These are phyloP conservation scores for Myotis planiceps DNA, from an alignment of 2,797 vertebrate species.

Conservation along the genomic window DNA sequence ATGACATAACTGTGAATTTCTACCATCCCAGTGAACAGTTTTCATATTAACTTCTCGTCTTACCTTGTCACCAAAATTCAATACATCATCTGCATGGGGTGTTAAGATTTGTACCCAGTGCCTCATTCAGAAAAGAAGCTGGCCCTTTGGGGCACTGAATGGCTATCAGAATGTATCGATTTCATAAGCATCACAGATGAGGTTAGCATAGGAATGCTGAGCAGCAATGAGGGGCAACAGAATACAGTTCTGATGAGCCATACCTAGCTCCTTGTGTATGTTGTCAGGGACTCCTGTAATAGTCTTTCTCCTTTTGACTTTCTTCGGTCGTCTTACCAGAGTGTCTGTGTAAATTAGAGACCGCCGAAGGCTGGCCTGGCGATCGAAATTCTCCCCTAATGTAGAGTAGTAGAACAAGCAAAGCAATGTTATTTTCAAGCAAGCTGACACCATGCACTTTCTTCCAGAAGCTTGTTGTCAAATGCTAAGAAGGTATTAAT, in stretches of 20 bases:
- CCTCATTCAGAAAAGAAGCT: constrained; percentile 49
- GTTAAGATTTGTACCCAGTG: neutral
- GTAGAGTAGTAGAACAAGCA: constrained; percentile 92
- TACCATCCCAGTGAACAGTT: constrained; percentile 12
- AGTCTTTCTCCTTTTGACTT: constrained; percentile 99
- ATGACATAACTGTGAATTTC: neutral
- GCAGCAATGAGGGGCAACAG: constrained; percentile 81
- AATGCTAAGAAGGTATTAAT: constrained; percentile 90
- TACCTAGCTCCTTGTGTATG: constrained; percentile 99
- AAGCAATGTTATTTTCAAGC: constrained; percentile 94
- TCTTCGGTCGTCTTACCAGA: constrained; percentile 98
- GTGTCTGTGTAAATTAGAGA: constrained; percentile 99
- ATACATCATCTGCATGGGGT: neutral
- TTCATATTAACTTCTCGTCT: constrained; percentile 17
- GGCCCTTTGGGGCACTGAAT: constrained; percentile 47
- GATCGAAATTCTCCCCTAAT: constrained; percentile 99
- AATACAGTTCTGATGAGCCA: constrained; percentile 92
- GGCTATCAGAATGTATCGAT: constrained; percentile 88
- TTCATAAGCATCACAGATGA: constrained; percentile 80
- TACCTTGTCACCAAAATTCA: constrained; percentile 55
- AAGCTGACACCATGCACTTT: constrained; percentile 92
- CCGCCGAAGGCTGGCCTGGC: constrained; percentile 98
- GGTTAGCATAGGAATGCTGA: constrained; percentile 80
- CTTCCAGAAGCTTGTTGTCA: constrained; percentile 87
- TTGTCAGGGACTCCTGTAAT: constrained; percentile 99